A percentile compares a stretch with the other conserved stretches of the same genome.
phyloP scores from a whole-genome alignment of 2,888 invertebrate species.

The Cylindroiulus punctatus region DNA sequence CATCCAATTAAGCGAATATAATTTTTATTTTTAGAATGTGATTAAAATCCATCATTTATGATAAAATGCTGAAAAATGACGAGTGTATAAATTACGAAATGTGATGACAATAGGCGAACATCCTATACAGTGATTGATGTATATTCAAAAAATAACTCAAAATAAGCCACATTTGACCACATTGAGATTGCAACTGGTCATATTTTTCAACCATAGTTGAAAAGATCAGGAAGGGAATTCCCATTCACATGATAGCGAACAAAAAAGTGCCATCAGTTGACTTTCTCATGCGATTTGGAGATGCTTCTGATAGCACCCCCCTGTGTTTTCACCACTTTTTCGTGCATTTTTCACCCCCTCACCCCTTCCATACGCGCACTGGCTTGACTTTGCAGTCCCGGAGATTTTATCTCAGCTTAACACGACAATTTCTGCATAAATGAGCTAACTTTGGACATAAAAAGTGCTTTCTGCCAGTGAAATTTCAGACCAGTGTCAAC shows the following conservation, averaged over 20 bases:
- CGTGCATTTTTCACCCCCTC: neutral
- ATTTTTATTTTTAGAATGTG: too few species aligned
- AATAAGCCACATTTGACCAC: too few species aligned
- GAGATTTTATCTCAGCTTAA: neutral
- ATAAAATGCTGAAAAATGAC: too few species aligned
- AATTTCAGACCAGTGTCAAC: neutral
- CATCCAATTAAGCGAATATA: too few species aligned
- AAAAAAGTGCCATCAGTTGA: neutral
- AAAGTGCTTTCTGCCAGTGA: neutral
- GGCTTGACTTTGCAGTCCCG: neutral
- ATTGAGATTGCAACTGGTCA: too few species aligned
- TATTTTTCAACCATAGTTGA: too few species aligned
- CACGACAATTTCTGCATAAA: constrained; percentile 26
- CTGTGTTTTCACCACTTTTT: neutral
- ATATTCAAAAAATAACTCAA: too few species aligned
- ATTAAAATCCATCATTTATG: too few species aligned
- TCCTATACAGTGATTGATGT: too few species aligned
- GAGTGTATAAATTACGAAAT: too few species aligned
- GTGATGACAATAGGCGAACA: too few species aligned
- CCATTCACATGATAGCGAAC: neutral
- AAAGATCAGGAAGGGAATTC: neutral
- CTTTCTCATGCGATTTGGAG: neutral
- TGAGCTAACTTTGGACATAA: neutral
- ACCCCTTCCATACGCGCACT: neutral
- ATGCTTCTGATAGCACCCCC: neutral